Conservation (phyloP, 1,140 invertebrate species). For the Psilanteris sp. region DNA sequence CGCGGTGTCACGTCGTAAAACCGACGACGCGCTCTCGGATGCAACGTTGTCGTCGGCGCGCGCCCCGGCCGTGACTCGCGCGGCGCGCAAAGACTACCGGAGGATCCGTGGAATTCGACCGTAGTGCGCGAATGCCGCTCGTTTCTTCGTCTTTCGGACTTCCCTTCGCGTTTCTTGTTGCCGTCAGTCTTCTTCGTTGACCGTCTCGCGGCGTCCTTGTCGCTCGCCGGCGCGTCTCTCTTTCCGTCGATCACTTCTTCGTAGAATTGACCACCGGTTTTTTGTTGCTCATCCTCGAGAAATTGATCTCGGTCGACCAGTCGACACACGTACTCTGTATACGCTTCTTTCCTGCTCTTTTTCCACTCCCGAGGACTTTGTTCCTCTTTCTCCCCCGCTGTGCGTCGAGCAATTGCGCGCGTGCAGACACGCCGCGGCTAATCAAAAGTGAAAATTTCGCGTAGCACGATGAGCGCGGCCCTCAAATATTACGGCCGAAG, state of each 20-base stretch:
- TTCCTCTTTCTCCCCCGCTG: not conserved
- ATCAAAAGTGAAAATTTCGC: conserved; percentile 53
- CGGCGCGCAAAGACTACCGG: conserved; percentile 29
- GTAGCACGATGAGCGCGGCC: too few species aligned
- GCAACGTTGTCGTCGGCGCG: conserved; percentile 61
- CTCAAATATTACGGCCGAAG: too few species aligned
- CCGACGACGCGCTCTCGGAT: not conserved
- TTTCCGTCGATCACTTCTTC: conserved; percentile 63
- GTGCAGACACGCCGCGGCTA: conserved; percentile 1
- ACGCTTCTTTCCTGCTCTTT: conserved; percentile 10
- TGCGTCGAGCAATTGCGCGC: not conserved
- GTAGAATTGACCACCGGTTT: conserved; percentile 63
- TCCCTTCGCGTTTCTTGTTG: conserved; percentile 34
- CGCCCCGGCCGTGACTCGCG: conserved; percentile 45
- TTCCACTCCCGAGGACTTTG: not conserved
- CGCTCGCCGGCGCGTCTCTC: conserved; percentile 8
- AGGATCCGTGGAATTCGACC: conserved; percentile 61
- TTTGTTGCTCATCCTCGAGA: conserved; percentile 66
- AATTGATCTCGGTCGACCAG: conserved; percentile 69
- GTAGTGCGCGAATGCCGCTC: conserved; percentile 47
- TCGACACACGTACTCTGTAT: conserved; percentile 55
- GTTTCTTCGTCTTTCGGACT: conserved; percentile 33
- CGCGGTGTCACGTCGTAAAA: conserved; percentile 14
- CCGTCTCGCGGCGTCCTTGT: conserved; percentile 17
- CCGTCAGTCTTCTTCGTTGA: conserved; percentile 18